A percentile compares a stretch with the other conserved stretches of the same genome.
Conservation (phyloP, 2,113 vertebrate species). For the Corythaixoides concolor region DNA sequence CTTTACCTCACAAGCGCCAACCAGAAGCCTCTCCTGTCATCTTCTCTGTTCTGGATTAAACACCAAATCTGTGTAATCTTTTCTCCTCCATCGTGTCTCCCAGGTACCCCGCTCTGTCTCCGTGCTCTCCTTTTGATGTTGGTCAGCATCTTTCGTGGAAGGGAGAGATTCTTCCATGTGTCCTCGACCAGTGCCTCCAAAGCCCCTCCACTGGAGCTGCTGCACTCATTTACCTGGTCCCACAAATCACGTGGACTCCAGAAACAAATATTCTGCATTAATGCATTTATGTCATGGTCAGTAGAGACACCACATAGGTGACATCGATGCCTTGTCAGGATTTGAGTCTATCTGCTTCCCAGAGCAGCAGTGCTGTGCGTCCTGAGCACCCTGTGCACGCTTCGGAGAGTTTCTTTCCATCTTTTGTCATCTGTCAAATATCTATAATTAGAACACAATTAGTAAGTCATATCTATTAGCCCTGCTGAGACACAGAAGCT, state of each 20-base stretch:
- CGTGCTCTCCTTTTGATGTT: background rate
- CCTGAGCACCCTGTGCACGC: background rate
- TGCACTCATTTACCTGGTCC: background rate
- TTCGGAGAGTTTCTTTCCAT: background rate
- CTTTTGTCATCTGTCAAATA: background rate
- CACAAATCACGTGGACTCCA: background rate
- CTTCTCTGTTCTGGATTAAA: background rate
- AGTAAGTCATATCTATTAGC: background rate
- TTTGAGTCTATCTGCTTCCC: background rate
- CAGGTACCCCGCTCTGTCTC: too few relatives aligned
- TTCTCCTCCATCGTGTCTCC: background rate
- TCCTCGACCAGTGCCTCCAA: background rate
- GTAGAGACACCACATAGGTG: accelerated
- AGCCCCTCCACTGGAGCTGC: background rate
- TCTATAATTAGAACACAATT: background rate
- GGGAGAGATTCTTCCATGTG: background rate
- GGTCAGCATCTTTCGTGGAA: background rate
- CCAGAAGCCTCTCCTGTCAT: background rate
- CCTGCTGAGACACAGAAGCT: background rate
- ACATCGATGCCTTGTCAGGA: background rate
- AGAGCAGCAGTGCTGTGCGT: background rate
- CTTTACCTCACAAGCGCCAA: background rate
- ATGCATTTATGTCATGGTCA: background rate
- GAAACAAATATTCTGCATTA: background rate
- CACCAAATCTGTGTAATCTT: background rate